These are phyloP conservation scores for Poecilia latipinna DNA, from an alignment of 2,113 vertebrate species.

Conservation along the genomic window DNA sequence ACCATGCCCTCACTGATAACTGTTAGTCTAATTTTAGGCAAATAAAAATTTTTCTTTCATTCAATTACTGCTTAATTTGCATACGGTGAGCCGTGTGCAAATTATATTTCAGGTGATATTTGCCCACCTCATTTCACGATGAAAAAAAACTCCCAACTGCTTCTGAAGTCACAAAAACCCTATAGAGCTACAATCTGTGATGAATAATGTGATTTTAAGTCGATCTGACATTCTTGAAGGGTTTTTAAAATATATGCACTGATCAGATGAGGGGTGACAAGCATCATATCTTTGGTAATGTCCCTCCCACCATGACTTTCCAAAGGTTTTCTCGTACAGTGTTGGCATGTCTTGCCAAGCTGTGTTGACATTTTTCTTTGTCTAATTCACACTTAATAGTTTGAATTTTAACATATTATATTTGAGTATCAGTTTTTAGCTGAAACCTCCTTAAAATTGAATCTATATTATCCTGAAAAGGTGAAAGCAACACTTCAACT, in stretches of 20 bases:
- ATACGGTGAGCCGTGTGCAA: constrained; percentile 28
- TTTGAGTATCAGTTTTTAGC: neutral
- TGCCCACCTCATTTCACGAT: constrained; percentile 32
- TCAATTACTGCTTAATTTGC: constrained; percentile 9
- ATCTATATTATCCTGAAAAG: neutral
- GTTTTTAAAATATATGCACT: constrained; percentile 63
- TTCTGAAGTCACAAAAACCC: constrained; percentile 49
- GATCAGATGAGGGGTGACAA: constrained; percentile 65
- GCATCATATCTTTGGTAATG: constrained; percentile 66
- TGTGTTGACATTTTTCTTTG: constrained; percentile 7
- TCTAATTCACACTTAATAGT: constrained; percentile 6
- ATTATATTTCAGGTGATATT: constrained; percentile 57
- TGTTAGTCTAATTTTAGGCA: neutral
- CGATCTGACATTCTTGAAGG: constrained; percentile 73
- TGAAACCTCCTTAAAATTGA: neutral
- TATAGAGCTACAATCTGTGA: constrained; percentile 34
- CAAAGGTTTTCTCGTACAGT: constrained; percentile 42
- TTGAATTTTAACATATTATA: constrained; percentile 21
- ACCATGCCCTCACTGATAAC: neutral
- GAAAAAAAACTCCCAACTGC: constrained; percentile 1
- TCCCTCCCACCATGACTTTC: constrained; percentile 47
- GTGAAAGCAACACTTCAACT: neutral
- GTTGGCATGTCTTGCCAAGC: constrained; percentile 18
- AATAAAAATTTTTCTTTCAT: constrained; percentile 6
- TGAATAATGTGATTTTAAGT: constrained; percentile 72